Evolutionary conservation across 2,113 vertebrate genomes (phyloP), one percentile per base, ranked within the genome.

Genomic region (Odontesthes bonariensis): DNA sequence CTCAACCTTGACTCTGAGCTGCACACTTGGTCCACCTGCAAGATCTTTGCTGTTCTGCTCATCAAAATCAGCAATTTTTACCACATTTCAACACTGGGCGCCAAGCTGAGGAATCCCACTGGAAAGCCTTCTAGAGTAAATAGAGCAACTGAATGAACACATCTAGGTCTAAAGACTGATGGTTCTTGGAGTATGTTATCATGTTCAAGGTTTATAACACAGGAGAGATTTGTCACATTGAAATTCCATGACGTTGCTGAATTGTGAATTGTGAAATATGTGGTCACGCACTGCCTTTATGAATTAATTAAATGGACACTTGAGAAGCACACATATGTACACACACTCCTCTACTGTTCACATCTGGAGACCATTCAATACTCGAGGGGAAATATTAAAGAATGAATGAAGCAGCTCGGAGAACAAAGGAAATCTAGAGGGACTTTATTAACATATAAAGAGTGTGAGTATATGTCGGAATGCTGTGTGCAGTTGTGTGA

Each of bases 371-470:
- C 53, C 23, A 0, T 68, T 49, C 23, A 81, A 65, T 56, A 72
- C 82, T 83, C 82, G 47, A 12, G 80, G 81, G 83, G 58, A 83
- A 82, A 83, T 47, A 20, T 47, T 70, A 86, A 69, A 54, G 72
- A 72, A 75, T 73, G 75, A 62, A 89, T 81, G 61, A 89, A 85
- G 73, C 73, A 57, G 52, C 76, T 38, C n/a, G 59, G 44, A 88
- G 79, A 90, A 88, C 83, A 89, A 84, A 86, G 62, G 69, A 57
- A 71, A 64, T 87, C 87, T 79, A 47, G 52, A 69, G 88, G 83
- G 89, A 89, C 78, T 76, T 86, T 86, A 89, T 90, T 91, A 89
- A 87, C 88, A 88, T 82, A 88, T 76, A 83, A 88, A 79, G 69
- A 80, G 65, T 73, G 40, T 75, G 31, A 75, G 42, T 69, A 58